These are phyloP conservation scores for Crypturellus undulatus DNA, from an alignment of 2,113 vertebrate species.

Conservation along the genomic window DNA sequence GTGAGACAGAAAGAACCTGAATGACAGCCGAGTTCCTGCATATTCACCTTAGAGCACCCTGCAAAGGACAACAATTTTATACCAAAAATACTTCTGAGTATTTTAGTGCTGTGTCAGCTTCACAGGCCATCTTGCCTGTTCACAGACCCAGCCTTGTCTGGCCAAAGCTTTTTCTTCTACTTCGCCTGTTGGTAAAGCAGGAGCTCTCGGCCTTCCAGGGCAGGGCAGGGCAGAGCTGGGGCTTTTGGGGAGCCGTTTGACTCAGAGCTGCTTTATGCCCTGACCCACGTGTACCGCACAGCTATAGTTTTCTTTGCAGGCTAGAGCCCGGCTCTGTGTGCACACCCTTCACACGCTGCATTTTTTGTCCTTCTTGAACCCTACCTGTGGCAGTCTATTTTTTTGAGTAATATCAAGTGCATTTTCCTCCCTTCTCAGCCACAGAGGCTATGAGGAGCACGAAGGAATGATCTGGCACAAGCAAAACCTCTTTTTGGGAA, in stretches of 20 bases:
- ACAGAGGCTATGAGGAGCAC: background rate
- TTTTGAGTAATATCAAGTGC: background rate
- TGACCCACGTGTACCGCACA: accelerated
- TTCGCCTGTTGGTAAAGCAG: background rate
- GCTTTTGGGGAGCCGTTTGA: background rate
- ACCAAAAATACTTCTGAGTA: background rate
- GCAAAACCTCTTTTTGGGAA: background rate
- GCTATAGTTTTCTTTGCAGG: background rate
- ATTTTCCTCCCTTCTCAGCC: background rate
- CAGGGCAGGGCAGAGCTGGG: background rate
- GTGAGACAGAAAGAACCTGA: background rate
- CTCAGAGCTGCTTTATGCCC: background rate
- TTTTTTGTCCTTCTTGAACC: background rate
- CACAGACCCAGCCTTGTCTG: background rate
- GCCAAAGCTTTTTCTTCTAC: background rate
- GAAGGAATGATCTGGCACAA: background rate
- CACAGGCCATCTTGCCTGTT: background rate
- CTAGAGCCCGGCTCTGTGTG: background rate
- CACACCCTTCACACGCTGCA: background rate
- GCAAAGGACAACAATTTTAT: background rate
- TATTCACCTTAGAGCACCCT: background rate
- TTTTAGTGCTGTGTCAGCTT: background rate
- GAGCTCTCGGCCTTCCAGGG: background rate
- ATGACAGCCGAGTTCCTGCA: background rate
- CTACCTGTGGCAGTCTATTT: background rate